Percentiles rank a stretch among this genome's conserved stretches.
Conservation (phyloP, 1,140 invertebrate species). For the Maniola jurtina region DNA sequence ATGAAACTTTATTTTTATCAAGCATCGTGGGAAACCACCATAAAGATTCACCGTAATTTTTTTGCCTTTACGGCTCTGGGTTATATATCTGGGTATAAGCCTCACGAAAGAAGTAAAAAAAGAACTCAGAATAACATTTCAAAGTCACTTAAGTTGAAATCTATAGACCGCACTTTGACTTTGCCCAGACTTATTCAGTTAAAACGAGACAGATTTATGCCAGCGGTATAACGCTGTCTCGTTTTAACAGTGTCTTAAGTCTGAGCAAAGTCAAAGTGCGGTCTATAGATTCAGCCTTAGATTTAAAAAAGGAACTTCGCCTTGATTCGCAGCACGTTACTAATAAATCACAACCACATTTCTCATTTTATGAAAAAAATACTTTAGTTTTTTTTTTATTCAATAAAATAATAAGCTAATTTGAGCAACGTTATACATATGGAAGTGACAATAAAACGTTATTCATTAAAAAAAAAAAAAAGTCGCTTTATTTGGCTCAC, state of each 20-base stretch:
- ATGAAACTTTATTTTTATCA: too few relatives aligned
- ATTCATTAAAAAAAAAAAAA: conserved; percentile 17
- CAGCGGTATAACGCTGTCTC: too few relatives aligned
- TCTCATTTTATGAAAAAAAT: conserved; percentile 34
- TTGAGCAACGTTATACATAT: conserved; percentile 51
- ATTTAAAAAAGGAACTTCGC: conserved; percentile 50
- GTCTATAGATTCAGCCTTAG: too few relatives aligned
- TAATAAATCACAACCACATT: conserved; percentile 70
- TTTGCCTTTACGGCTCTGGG: neutral
- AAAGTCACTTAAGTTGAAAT: too few relatives aligned
- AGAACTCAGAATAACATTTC: conserved; percentile 64
- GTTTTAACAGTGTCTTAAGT: too few relatives aligned
- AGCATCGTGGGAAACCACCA: too few relatives aligned
- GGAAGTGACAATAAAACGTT: conserved; percentile 59
- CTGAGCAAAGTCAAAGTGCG: too few relatives aligned
- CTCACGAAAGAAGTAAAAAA: conserved; percentile 7
- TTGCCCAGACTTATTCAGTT: too few relatives aligned
- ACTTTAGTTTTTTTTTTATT: conserved; percentile 1
- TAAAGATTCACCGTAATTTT: neutral
- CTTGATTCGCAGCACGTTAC: conserved; percentile 39
- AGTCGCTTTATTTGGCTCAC: neutral
- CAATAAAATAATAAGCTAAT: conserved; percentile 50
- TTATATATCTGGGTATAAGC: neutral
- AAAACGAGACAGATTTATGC: too few relatives aligned
- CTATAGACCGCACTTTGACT: too few relatives aligned